phyloP scores from a whole-genome alignment of 1,140 invertebrate species.

The Neotoxoptera formosana region DNA sequence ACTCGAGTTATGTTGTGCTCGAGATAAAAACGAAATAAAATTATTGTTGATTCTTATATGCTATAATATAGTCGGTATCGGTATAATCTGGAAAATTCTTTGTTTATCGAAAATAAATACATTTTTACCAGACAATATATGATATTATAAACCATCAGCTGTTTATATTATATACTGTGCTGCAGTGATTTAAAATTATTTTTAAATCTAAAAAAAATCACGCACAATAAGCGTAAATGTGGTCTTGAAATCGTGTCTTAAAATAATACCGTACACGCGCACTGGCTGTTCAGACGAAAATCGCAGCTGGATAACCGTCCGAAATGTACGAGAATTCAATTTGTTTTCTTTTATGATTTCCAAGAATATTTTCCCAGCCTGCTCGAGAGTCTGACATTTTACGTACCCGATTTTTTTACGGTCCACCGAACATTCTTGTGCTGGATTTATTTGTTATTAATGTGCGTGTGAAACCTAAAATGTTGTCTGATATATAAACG shows the following conservation, averaged over 20 bases:
- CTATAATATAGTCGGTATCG: too few relatives aligned
- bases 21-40: slow-evolving; percentile 8
- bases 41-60: background rate
- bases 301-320: background rate
- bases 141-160: background rate
- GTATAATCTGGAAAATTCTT: slow-evolving; percentile 2
- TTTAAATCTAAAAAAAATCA: background rate
- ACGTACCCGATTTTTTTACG: background rate
- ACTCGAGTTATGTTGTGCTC: background rate
- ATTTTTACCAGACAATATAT: background rate
- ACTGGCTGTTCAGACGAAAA: background rate
- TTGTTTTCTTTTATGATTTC: background rate
- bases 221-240: background rate
- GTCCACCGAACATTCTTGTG: background rate
- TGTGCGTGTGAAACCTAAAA: background rate
- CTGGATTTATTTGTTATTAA: background rate
- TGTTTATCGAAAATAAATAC: slow-evolving; percentile 5
- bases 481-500: background rate
- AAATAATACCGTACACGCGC: background rate
- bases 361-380: background rate
- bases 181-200: background rate
- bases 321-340: background rate
- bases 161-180: background rate
- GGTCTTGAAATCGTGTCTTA: background rate
- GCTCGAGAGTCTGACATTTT: background rate